phyloP scores from a whole-genome alignment of 2,888 invertebrate species.

The Acrobasis suavella region DNA sequence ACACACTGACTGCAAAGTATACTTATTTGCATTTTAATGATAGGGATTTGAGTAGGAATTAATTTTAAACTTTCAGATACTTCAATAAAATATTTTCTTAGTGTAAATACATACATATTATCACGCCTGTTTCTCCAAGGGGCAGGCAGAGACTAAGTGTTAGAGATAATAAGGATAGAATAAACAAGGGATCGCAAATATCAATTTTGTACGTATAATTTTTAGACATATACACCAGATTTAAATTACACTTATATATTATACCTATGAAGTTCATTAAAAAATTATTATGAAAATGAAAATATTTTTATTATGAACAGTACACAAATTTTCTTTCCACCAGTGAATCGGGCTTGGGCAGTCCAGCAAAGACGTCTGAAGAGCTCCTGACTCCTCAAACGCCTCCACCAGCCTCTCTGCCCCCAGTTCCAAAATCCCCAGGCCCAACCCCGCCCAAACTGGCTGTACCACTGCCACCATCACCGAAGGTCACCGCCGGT shows the following conservation, averaged over 20 bases:
- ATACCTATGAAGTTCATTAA: not conserved
- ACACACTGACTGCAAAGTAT: not conserved
- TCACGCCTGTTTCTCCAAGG: too few species aligned
- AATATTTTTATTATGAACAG: too few species aligned
- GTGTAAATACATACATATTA: too few species aligned
- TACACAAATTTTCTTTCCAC: conserved; percentile 27
- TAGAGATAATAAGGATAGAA: too few species aligned
- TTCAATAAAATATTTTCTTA: too few species aligned
- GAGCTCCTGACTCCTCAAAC: conserved; percentile 64
- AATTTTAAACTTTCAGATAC: too few species aligned
- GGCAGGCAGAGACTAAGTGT: too few species aligned
- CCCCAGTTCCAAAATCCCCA: conserved; percentile 39
- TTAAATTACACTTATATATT: too few species aligned
- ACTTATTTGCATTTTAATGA: conserved; percentile 11
- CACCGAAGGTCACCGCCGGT: conserved; percentile 38
- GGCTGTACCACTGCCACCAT: conserved; percentile 42
- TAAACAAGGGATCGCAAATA: too few species aligned
- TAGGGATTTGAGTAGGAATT: not conserved
- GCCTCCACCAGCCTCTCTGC: conserved; percentile 39
- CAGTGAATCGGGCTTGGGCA: conserved; percentile 75
- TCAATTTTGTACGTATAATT: too few species aligned
- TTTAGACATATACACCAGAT: too few species aligned
- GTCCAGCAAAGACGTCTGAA: conserved; percentile 70
- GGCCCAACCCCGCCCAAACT: conserved; percentile 40
- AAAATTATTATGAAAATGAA: not conserved